A percentile compares a stretch with the other conserved stretches of the same genome.
These are phyloP conservation scores for Philotrypesis tridentata DNA, from an alignment of 1,140 invertebrate genomes.

Conservation along the genomic window DNA sequence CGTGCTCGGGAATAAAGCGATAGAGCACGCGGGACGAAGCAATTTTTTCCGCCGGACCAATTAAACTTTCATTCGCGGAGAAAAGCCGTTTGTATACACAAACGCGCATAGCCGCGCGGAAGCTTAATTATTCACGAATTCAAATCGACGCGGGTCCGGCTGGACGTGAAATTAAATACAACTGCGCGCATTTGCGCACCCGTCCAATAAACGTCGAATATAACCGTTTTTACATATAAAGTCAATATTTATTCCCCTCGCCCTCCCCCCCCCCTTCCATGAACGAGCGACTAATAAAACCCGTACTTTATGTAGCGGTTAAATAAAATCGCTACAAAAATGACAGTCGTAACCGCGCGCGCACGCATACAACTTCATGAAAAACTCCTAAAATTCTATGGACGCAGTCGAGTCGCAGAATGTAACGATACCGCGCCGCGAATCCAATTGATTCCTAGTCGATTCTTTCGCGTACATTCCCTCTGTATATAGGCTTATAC, in stretches of 20 bases:
- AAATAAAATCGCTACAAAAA: neutral
- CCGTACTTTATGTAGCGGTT: neutral
- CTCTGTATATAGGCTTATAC: neutral
- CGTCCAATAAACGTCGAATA: neutral
- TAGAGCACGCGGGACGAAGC: neutral
- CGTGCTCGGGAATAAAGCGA: neutral
- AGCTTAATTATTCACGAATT: neutral
- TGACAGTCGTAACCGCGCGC: neutral
- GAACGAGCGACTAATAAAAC: neutral
- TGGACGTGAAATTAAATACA: neutral
- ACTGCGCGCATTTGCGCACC: neutral
- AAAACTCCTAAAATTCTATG: neutral
- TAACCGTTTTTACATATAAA: too few species aligned
- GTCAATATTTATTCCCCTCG: too few species aligned
- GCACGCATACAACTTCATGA: neutral
- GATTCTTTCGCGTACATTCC: neutral
- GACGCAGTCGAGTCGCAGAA: neutral
- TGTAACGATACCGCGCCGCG: neutral
- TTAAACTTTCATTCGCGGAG: neutral
- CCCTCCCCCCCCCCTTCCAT: neutral
- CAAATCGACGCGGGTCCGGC: too few species aligned
- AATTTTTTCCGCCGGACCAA: neutral
- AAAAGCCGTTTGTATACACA: neutral
- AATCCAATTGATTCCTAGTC: neutral
- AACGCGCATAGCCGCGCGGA: too few species aligned